Evolutionary conservation across 2,888 invertebrate genomes (phyloP), one percentile per base, ranked within the genome.

Genomic region (Andrena minutula): DNA sequence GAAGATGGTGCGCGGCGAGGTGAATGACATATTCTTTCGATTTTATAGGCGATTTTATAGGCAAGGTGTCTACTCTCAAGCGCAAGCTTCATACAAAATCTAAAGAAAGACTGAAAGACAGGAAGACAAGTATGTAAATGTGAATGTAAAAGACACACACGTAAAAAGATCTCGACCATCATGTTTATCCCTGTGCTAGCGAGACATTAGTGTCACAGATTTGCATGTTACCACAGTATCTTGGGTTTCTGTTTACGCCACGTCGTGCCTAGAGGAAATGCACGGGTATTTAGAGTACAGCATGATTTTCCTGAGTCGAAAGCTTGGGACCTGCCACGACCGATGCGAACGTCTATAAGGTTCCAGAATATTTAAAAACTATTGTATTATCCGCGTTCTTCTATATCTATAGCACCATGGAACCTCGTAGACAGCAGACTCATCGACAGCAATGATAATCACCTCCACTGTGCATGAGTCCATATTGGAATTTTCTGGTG

Each of bases 91-190:
- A 91, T 88, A 89, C 91, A 85, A 92, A 91, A 91, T 89, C 90
- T 90, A 91, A 92, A 92, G 87, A 91, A 90, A 93, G 89, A 91
- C 84, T 89, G 90, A 91, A 87, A 91, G 89, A 92, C 79, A 85
- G 89, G 87, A 92, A 91, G 90, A 90, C 89, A 93, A 93, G 93
- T 93, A 93, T 92, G 93, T 93, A 92, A 91, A 87, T 85, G 77
- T 79, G 58, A 85, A 70, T 53, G 60, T 47, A 85, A 26, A 56
- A 58, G 35, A 76, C 68, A 56, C 56, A 41, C 16, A 70, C 51
- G 60, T 47, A 85, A 26, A 56, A 61, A 26, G 75, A 70, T 23
- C 56, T 79, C 35, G 77, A 76, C 76, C 83, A 73, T 76, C 83
- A 65, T 81, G 65, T 76, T 41, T 86, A 56, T 56, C 86, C 84